These are phyloP conservation scores for Meleagris gallopavo DNA, from an alignment of 2,113 vertebrate genomes.

Conservation along the genomic window DNA sequence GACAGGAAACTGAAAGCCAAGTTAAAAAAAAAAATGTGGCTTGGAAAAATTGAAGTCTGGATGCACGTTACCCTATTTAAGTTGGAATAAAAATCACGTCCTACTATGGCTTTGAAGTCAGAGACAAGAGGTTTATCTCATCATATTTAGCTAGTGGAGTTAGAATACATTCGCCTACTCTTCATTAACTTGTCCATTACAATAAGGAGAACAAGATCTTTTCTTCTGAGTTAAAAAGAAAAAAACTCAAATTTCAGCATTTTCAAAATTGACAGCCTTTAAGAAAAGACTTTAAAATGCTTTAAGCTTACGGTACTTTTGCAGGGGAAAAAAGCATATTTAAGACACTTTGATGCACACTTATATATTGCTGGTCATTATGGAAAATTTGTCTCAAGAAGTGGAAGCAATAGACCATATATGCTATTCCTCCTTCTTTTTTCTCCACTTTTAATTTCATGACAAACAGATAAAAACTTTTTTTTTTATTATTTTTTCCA, in stretches of 20 bases:
- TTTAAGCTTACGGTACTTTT: not conserved
- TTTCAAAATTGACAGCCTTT: not conserved
- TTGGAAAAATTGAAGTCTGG: not conserved
- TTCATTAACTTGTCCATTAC: not conserved
- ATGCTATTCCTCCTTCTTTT: not conserved
- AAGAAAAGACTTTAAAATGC: not conserved
- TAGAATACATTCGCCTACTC: not conserved
- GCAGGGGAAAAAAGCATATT: not conserved
- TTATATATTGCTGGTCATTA: not conserved
- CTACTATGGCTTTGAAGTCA: not conserved
- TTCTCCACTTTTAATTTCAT: not conserved
- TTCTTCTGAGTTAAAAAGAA: not conserved
- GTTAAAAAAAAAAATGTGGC: not conserved
- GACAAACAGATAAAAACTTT: not conserved
- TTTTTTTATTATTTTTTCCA: not conserved
- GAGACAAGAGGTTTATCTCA: not conserved
- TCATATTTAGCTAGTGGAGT: not conserved
- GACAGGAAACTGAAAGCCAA: not conserved
- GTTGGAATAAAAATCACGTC: not conserved
- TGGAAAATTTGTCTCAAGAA: not conserved
- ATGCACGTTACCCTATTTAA: rapidly evolving
- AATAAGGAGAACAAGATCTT: not conserved
- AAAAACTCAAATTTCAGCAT: not conserved
- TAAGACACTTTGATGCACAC: not conserved
- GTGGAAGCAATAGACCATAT: not conserved